These are phyloP conservation scores for Papilio aristodemus DNA, from an alignment of 1,140 invertebrate genomes.

Conservation along the genomic window DNA sequence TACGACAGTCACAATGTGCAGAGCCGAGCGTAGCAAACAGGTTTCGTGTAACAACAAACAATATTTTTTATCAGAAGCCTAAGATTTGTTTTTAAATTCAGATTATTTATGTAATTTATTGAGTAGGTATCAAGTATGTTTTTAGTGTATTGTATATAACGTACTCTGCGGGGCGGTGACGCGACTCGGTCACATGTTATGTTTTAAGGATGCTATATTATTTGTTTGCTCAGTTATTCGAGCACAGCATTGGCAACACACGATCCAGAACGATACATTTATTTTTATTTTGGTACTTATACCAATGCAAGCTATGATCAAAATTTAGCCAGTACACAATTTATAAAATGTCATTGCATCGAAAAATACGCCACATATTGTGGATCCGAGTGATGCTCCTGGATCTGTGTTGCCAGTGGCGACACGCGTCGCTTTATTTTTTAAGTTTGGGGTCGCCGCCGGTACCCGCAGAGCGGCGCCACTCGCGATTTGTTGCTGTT, in stretches of 20 bases:
- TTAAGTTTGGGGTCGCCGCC: constrained; percentile 39
- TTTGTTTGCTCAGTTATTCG: constrained; percentile 53
- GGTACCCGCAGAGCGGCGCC: constrained; percentile 49
- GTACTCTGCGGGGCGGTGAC: constrained; percentile 51
- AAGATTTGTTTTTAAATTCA: constrained; percentile 79
- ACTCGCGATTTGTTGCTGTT: constrained; percentile 69
- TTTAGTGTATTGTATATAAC: constrained; percentile 62
- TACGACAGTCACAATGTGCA: constrained; percentile 34
- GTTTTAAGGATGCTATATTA: constrained; percentile 50
- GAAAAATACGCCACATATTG: neutral
- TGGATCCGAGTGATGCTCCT: neutral
- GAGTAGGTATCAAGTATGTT: constrained; percentile 67
- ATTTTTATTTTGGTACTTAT: neutral
- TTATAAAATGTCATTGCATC: neutral
- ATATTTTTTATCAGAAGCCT: constrained; percentile 68
- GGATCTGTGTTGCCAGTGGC: constrained; percentile 36
- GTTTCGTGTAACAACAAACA: constrained; percentile 46
- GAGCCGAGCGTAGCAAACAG: constrained; percentile 45
- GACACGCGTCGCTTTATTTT: constrained; percentile 33
- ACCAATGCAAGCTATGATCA: neutral
- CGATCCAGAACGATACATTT: neutral
- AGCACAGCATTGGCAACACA: constrained; percentile 40
- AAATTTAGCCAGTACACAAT: neutral
- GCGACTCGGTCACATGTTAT: constrained; percentile 49
- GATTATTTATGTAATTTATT: constrained; percentile 80